Base-by-base conservation (phyloP, 1,140 invertebrate genomes). In the Drosophila simulans region DNA sequence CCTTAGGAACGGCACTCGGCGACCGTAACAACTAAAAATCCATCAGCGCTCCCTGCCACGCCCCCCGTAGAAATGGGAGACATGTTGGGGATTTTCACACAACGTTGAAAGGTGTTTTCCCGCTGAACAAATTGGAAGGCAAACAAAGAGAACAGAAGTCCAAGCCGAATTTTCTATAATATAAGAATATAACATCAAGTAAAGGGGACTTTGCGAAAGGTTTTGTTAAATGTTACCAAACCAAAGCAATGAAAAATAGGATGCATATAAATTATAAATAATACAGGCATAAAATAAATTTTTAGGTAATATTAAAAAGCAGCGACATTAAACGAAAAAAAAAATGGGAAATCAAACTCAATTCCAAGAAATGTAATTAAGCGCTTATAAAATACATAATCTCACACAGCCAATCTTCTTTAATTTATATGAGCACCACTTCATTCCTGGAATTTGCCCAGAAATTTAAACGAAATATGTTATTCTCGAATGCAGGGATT, bases 1-100 rank as follows among this genome's bases (percentile, higher is more conserved):
- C 39, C 1, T 25, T 10, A n/a, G 54, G 31, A 25, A 20, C 31
- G 27, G 13, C 64, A 46, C 46, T 3, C 17, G 54, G 39, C 40
- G 48, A 63, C 49, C 54, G 53, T 55, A 73, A 63, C 55, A 62
- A 54, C 49, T 59, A 42, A 63, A 77, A 77, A 77, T 70, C 43
- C 43, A 77, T 77, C 64, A 77, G 42, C 64, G 52, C 46, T 15
- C 64, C 1, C 4, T 25, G 40, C 55, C 60, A 60, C 27, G 43
- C 55, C 40, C 56, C 48, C 52, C 7, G 15, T 3, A 7, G 46
- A 58, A 42, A 43, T 22, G 35, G 48, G 35, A 49, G 40, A 55
- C 34, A 34, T 63, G 59, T 27, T 34, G 17, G 11, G 13, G 13
- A 27, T 15, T 62, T 49, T 45, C n/a, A 22, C 45, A 59, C 56